A percentile compares a stretch with the other conserved stretches of the same genome.
These are phyloP conservation scores for Misgurnus mizolepis DNA, from an alignment of 2,113 vertebrate genomes.

Conservation along the genomic window DNA sequence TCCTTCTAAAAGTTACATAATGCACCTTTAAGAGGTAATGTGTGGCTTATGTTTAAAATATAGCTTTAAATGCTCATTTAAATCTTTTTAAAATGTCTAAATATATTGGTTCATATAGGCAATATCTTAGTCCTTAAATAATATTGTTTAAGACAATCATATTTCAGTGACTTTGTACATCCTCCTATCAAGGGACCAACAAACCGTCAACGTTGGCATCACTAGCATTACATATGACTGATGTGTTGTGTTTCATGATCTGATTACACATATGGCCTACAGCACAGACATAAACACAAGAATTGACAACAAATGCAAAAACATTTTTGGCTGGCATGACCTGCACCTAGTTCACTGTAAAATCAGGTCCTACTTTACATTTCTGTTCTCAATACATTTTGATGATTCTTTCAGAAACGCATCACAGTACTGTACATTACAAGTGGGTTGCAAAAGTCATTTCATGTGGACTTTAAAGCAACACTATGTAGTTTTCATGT, in stretches of 20 bases:
- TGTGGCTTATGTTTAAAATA: not conserved
- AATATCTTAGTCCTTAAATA: not conserved
- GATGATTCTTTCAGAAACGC: not conserved
- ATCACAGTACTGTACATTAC: not conserved
- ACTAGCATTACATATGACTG: not conserved
- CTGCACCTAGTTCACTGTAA: not conserved
- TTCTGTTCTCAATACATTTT: not conserved
- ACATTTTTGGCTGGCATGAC: too few relatives aligned
- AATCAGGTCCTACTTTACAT: not conserved
- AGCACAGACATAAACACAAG: not conserved
- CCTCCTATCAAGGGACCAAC: constrained; percentile 3
- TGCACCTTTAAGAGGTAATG: too few relatives aligned
- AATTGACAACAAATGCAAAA: too few relatives aligned
- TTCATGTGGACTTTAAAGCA: not conserved
- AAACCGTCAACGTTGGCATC: not conserved
- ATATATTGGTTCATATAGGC: not conserved
- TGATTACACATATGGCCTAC: constrained; percentile 20
- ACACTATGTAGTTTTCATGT: too few relatives aligned
- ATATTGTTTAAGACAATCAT: not conserved
- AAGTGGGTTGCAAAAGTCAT: not conserved
- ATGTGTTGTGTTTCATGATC: constrained; percentile 3
- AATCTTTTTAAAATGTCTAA: not conserved
- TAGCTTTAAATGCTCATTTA: not conserved
- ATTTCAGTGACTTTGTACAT: not conserved
- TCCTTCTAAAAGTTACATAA: too few relatives aligned